These are phyloP conservation scores for Gymnarchus niloticus DNA, from an alignment of 2,113 vertebrate genomes.

Conservation along the genomic window DNA sequence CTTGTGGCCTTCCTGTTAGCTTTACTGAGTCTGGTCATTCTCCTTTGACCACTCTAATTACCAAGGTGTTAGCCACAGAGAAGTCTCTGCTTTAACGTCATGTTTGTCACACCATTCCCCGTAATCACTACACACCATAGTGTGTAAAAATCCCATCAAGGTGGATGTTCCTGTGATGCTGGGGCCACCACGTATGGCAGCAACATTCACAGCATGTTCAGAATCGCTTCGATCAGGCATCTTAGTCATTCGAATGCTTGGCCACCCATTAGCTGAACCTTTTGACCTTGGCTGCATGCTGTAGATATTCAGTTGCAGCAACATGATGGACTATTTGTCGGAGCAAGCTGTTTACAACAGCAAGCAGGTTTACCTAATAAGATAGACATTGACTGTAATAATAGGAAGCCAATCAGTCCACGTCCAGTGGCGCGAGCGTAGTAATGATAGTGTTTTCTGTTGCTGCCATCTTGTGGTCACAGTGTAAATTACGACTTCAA, in stretches of 20 bases:
- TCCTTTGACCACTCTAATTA: not conserved
- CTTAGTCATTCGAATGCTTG: not conserved
- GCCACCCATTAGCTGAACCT: not conserved
- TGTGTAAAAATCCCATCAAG: not conserved
- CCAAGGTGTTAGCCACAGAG: not conserved
- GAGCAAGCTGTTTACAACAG: not conserved
- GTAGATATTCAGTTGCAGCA: not conserved
- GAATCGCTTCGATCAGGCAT: not conserved
- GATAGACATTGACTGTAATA: not conserved
- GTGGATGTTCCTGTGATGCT: not conserved
- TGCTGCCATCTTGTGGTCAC: slow-evolving; percentile 48
- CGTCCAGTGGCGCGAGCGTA: not conserved
- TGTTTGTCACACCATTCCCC: too few relatives aligned
- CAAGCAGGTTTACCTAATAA: not conserved
- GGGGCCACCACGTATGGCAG: not conserved
- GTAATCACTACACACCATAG: too few relatives aligned
- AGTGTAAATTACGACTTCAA: not conserved
- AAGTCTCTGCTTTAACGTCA: too few relatives aligned
- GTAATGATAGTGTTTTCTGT: not conserved
- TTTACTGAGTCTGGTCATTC: not conserved
- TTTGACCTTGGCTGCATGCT: not conserved
- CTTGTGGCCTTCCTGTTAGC: not conserved
- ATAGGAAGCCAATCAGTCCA: not conserved
- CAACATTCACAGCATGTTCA: not conserved
- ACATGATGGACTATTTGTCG: not conserved